phyloP scores from a whole-genome alignment of 2,888 invertebrate species.

The Philhelius pedissequus region DNA sequence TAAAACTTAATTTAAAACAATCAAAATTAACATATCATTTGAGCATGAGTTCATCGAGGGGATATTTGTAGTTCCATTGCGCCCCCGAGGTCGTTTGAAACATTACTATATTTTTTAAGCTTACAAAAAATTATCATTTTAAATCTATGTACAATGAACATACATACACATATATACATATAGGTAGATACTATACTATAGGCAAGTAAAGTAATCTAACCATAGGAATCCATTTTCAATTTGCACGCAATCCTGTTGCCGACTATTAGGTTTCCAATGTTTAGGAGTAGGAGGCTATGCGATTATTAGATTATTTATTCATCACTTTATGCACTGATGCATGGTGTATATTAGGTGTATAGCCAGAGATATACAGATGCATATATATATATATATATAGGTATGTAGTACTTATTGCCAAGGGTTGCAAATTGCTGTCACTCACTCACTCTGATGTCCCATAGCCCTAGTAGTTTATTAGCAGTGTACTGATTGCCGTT shows the following conservation, averaged over 20 bases:
- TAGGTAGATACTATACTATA: too few species aligned
- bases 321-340: slow-evolving; percentile 1
- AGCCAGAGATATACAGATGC: not conserved
- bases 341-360: too few species aligned
- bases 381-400: too few species aligned
- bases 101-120: not conserved
- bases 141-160: not conserved
- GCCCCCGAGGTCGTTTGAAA: not conserved
- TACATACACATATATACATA: too few species aligned
- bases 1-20: too few species aligned
- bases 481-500: not conserved
- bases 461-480: not conserved
- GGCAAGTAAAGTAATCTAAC: not conserved
- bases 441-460: not conserved
- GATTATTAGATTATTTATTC: slow-evolving; percentile 34
- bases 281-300: not conserved
- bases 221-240: not conserved
- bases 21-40: too few species aligned
- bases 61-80: not conserved
- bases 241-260: not conserved
- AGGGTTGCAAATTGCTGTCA: not conserved
- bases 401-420: not conserved
- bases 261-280: not conserved
- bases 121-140: not conserved
- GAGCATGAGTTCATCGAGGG: not conserved